These are phyloP conservation scores for Marisa cornuarietis DNA, from an alignment of 1,140 invertebrate genomes.

Conservation along the genomic window DNA sequence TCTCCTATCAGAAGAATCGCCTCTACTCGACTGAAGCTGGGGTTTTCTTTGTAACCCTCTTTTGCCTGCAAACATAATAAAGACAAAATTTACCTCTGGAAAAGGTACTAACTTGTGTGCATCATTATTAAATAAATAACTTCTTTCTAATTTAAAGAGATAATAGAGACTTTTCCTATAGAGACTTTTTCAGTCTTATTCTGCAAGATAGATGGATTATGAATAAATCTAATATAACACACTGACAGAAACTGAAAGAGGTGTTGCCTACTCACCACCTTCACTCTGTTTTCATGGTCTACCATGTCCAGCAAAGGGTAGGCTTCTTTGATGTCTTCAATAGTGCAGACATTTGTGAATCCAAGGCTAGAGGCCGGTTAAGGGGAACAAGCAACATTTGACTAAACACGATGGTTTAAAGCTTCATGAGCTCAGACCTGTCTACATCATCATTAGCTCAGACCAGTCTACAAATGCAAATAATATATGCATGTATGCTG, in stretches of 20 bases:
- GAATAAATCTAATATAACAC: not conserved
- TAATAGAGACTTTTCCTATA: too few relatives aligned
- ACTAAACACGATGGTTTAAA: too few relatives aligned
- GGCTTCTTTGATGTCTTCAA: constrained; percentile 73
- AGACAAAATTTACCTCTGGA: not conserved
- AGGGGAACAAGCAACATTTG: constrained; percentile 23
- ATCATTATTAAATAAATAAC: too few relatives aligned
- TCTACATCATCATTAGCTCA: too few relatives aligned
- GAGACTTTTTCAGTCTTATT: too few relatives aligned
- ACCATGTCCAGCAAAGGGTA: constrained; percentile 78
- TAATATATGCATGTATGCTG: not conserved
- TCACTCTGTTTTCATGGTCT: constrained; percentile 72
- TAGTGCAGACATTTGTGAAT: constrained; percentile 73
- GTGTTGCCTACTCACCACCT: constrained; percentile 47
- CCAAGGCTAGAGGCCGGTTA: constrained; percentile 69
- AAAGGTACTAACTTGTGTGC: too few relatives aligned
- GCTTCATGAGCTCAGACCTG: too few relatives aligned
- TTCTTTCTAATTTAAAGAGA: too few relatives aligned
- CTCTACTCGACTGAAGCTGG: constrained; percentile 58
- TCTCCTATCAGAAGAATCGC: constrained; percentile 66
- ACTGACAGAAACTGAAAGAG: not conserved
- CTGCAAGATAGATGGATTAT: too few relatives aligned
- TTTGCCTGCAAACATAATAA: constrained; percentile 57
- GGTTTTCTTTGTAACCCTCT: constrained; percentile 64
- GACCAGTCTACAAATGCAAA: too few relatives aligned